These are phyloP conservation scores for Phyllotreta striolata DNA, from an alignment of 2,888 invertebrate species.

Conservation along the genomic window DNA sequence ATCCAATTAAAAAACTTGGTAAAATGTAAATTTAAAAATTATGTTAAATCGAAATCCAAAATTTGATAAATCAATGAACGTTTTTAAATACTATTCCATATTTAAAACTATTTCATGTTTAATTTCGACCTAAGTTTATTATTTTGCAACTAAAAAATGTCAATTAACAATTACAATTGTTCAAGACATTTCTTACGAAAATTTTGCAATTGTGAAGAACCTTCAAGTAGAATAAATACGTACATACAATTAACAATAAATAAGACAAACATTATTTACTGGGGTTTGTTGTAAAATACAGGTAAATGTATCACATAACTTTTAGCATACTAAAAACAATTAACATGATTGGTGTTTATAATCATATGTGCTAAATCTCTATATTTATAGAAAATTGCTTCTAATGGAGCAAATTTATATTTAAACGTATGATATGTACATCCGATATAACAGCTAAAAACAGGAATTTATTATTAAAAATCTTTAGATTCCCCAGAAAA, in stretches of 20 bases:
- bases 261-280: conserved; percentile 17
- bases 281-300: conserved; percentile 16
- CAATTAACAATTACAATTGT: neutral
- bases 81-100: neutral
- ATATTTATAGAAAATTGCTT: no score
- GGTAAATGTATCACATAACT: conserved; percentile 16
- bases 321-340: conserved; percentile 15
- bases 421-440: no score
- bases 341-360: neutral
- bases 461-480: no score
- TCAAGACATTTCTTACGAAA: neutral
- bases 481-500: no score
- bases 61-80: neutral
- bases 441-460: no score
- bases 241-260: conserved; percentile 20
- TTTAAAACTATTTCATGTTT: neutral
- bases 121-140: conserved; percentile 4
- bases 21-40: conserved; percentile 5
- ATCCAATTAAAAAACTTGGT: neutral
- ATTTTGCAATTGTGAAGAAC: conserved; percentile 1
- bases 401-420: no score
- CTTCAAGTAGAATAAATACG: conserved; percentile 3
- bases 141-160: conserved; percentile 1
- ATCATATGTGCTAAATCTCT: no score
- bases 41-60: conserved; percentile 8